Evolutionary conservation across 2,888 invertebrate genomes (phyloP).

Genomic region (Aporophyla lueneburgensis): DNA sequence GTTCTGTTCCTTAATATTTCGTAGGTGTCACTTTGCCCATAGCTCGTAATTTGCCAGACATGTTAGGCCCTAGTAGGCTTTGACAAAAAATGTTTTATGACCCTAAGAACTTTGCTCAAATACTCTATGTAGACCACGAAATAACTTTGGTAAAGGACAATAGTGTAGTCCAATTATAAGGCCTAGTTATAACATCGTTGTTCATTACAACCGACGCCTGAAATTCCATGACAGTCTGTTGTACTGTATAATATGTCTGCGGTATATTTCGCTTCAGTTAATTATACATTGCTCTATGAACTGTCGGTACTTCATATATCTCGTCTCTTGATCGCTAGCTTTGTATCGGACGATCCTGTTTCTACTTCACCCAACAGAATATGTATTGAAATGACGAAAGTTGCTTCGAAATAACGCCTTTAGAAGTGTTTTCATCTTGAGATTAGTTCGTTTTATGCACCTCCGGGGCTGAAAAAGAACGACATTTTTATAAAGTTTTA

Average conservation of each 20-base stretch:
- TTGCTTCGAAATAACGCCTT: too few species aligned
- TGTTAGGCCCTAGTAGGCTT: too few species aligned
- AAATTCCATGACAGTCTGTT: background rate
- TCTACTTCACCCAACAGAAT: too few species aligned
- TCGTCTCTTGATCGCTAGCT: too few species aligned
- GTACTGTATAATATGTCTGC: background rate
- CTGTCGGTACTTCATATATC: background rate
- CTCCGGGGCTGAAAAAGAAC: background rate
- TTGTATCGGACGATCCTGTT: too few species aligned
- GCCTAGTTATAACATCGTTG: background rate
- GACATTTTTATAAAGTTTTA: background rate
- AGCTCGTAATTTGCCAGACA: too few species aligned
- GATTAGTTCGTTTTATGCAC: background rate
- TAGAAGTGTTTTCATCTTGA: too few species aligned
- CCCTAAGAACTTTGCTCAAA: too few species aligned
- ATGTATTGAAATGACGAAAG: too few species aligned
- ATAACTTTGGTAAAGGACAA: background rate
- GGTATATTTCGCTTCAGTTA: background rate
- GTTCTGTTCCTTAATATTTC: too few species aligned
- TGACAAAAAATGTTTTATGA: too few species aligned
- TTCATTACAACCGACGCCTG: background rate
- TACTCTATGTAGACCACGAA: background rate
- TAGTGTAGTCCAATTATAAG: background rate
- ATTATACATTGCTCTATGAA: constrained; percentile 11
- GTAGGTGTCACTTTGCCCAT: too few species aligned